Percentiles rank a stretch among this genome's conserved stretches.
Conservation (phyloP, 2,888 invertebrate species). For the Mystacides longicornis region DNA sequence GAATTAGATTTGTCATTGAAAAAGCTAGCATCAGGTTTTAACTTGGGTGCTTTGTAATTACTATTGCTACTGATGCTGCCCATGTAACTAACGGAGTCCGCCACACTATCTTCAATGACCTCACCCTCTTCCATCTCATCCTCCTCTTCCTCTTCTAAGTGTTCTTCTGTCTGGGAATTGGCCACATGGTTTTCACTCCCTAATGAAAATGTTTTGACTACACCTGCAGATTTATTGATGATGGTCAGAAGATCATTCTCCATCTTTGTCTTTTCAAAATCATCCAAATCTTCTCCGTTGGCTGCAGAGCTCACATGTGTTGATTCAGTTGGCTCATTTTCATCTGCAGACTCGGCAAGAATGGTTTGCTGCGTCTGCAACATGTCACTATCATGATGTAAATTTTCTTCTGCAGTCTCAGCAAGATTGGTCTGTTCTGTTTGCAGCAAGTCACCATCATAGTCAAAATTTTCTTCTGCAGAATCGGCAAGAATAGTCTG, state of each 20-base stretch:
- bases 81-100: not conserved
- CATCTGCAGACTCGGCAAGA: too few species aligned
- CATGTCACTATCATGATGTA: too few species aligned
- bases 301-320: not conserved
- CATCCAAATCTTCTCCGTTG: not conserved
- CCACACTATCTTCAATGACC: not conserved
- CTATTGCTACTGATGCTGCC: not conserved
- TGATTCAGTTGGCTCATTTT: not conserved
- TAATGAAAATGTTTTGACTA: not conserved
- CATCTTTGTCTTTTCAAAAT: not conserved
- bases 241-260: conserved; percentile 1
- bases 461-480: too few species aligned
- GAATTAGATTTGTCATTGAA: not conserved
- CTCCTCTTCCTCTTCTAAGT: conserved; percentile 10
- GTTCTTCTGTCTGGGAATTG: conserved; percentile 12
- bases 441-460: too few species aligned
- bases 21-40: not conserved
- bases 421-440: too few species aligned
- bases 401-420: too few species aligned
- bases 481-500: too few species aligned
- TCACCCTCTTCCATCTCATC: conserved; percentile 14
- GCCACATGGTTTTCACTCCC: conserved; percentile 3
- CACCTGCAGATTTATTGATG: conserved; percentile 5
- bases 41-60: not conserved
- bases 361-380: too few species aligned